These are phyloP conservation scores for Drosophila subpulchrella DNA, from an alignment of 1,140 invertebrate species.

Conservation along the genomic window DNA sequence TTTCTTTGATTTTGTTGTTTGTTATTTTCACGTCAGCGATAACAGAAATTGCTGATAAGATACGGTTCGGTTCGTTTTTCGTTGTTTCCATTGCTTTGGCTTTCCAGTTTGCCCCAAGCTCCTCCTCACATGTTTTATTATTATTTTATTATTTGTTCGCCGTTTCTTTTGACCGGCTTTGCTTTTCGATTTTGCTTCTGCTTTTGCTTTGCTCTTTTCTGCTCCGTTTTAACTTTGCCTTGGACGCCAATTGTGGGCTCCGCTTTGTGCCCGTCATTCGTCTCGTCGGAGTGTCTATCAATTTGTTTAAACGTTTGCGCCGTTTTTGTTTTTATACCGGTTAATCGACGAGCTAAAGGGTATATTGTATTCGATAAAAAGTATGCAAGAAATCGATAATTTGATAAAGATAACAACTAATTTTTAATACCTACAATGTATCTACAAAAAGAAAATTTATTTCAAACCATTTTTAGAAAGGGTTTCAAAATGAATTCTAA, in stretches of 20 bases:
- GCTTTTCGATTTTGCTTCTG: constrained; percentile 14
- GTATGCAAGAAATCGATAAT: too few relatives aligned
- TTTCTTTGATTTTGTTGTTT: constrained; percentile 44
- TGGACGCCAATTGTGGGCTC: constrained; percentile 28
- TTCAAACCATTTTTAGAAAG: too few relatives aligned
- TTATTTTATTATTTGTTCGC: constrained; percentile 35
- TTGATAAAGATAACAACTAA: too few relatives aligned
- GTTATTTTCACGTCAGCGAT: constrained; percentile 67
- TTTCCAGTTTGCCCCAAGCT: constrained; percentile 28
- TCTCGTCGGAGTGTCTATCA: constrained; percentile 17
- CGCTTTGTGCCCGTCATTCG: constrained; percentile 25
- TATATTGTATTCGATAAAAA: too few relatives aligned
- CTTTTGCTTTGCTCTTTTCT: constrained; percentile 5
- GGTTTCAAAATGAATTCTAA: too few relatives aligned
- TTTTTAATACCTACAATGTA: too few relatives aligned
- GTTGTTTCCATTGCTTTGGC: constrained; percentile 23
- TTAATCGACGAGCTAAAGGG: too few relatives aligned
- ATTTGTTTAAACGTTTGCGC: constrained; percentile 52
- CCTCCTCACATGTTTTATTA: constrained; percentile 44
- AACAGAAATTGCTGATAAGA: constrained; percentile 75
- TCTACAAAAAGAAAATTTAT: too few relatives aligned
- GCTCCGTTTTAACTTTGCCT: constrained; percentile 38
- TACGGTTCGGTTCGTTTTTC: constrained; percentile 48
- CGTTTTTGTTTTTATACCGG: background rate
- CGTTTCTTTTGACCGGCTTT: constrained; percentile 48